Base-by-base conservation (phyloP, 1,140 invertebrate species). In the Branchinecta lynchi region DNA sequence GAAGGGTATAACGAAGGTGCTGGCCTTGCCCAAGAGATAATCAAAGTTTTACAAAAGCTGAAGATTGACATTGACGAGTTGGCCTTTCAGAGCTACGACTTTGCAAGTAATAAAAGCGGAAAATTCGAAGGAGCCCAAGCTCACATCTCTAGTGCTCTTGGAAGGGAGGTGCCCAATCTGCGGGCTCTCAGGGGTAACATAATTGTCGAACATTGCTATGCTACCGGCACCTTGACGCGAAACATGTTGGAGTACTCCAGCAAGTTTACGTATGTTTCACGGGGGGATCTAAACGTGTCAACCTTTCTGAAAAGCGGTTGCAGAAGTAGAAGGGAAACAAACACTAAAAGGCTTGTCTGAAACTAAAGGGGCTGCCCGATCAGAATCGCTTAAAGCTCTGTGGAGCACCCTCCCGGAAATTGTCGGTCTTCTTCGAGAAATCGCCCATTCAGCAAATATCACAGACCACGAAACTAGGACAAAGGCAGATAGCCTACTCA, bases 141-240 rank as follows among this genome's bases (percentile, higher is more conserved):
- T n/a, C n/a, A n/a, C n/a, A n/a, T n/a, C n/a, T n/a, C n/a, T n/a
- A n/a, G n/a, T n/a, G n/a, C n/a, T n/a, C n/a, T n/a, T n/a, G n/a
- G n/a, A n/a, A n/a, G n/a, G n/a, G n/a, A n/a, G n/a, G n/a, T n/a
- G n/a, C n/a, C n/a, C n/a, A n/a, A n/a, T n/a, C n/a, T n/a, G n/a
- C n/a, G n/a, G n/a, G 46, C 46, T n/a, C 46, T 9, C 46, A 51
- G 46, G n/a, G 46, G 46, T 9, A 51, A 51, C 46, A 51, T 51
- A 51, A 51, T 51, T 9, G 46, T 51, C 9, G n/a, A 51, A n/a
- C 46, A 51, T 51, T 51, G 46, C 46, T 51, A n/a, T 51, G 46
- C 9, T 9, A 9, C 46, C 9, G n/a, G 46, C 46, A 9, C 46
- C 46, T 51, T 51, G 46, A 51, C 46, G 9, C 46, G 46, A 9